These are phyloP conservation scores for Pelvicachromis taeniatus DNA, from an alignment of 2,113 vertebrate genomes.

Conservation along the genomic window DNA sequence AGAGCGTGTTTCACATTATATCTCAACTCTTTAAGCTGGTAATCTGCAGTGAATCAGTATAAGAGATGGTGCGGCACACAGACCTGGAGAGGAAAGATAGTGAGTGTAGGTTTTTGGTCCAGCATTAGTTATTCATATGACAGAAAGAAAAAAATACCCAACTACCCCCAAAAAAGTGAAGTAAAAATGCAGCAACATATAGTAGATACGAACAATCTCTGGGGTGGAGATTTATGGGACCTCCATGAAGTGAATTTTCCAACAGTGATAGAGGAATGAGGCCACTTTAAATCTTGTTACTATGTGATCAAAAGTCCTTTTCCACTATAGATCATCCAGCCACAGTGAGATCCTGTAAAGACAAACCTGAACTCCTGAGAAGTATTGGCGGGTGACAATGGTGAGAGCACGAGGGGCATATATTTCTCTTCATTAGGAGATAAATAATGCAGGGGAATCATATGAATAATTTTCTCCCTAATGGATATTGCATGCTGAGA, in stretches of 20 bases:
- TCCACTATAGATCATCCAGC: constrained; percentile 27
- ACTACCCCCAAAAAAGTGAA: background rate
- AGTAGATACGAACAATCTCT: constrained; percentile 2
- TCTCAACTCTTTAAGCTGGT: constrained; percentile 5
- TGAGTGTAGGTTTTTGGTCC: background rate
- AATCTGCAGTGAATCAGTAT: constrained; percentile 22
- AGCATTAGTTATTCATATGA: constrained; percentile 43
- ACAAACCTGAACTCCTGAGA: constrained; percentile 15
- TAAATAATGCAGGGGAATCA: constrained; percentile 77
- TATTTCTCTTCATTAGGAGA: constrained; percentile 71
- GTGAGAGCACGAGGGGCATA: constrained; percentile 42
- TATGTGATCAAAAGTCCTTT: constrained; percentile 55
- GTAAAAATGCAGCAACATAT: constrained; percentile 10
- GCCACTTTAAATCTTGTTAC: constrained; percentile 57
- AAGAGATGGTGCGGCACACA: background rate
- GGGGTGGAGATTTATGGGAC: constrained; percentile 40
- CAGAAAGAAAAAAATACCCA: background rate
- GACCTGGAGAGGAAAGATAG: background rate
- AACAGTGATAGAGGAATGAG: constrained; percentile 43
- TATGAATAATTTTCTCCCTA: constrained; percentile 78
- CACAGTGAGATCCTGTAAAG: constrained; percentile 11
- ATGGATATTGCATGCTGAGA: constrained; percentile 80
- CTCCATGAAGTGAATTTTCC: constrained; percentile 34
- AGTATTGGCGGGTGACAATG: constrained; percentile 53
- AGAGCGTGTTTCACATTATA: background rate